These are phyloP conservation scores for Solea senegalensis DNA, from an alignment of 2,113 vertebrate species.

Conservation along the genomic window DNA sequence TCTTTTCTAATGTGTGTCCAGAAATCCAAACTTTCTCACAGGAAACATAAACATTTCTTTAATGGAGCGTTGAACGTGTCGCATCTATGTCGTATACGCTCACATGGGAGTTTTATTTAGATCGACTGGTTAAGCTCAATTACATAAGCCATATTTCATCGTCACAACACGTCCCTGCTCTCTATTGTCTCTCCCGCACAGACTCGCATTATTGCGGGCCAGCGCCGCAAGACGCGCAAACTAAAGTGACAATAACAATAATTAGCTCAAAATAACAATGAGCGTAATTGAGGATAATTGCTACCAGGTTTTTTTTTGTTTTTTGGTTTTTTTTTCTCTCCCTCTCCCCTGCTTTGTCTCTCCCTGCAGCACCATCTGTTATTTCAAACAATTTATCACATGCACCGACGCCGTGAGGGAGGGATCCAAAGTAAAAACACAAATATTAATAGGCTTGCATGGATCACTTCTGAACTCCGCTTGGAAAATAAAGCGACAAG, in stretches of 20 bases:
- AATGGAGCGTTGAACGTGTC: conserved; percentile 16
- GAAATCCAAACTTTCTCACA: no score
- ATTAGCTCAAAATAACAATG: conserved; percentile 80
- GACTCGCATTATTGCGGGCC: conserved; percentile 39
- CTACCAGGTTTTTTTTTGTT: conserved; percentile 57
- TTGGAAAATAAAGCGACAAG: conserved; percentile 23
- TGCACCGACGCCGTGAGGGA: conserved; percentile 11
- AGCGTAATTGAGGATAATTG: conserved; percentile 77
- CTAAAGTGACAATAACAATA: conserved; percentile 79
- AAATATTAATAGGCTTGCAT: conserved; percentile 56
- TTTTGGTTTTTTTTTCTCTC: no score
- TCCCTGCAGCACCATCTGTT: conserved; percentile 69
- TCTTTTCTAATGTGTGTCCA: no score
- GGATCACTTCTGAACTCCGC: conserved; percentile 27
- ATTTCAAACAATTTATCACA: conserved; percentile 62
- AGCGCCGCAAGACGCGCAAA: conserved; percentile 66
- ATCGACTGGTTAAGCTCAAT: conserved; percentile 41
- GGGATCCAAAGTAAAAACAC: conserved; percentile 44
- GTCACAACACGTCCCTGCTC: conserved; percentile 44
- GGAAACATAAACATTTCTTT: background rate
- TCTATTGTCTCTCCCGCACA: conserved; percentile 43
- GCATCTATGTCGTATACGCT: conserved; percentile 29
- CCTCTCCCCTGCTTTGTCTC: conserved; percentile 47
- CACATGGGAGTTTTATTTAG: conserved; percentile 55
- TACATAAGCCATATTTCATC: conserved; percentile 61